Percentiles rank a stretch among this genome's conserved stretches.
phyloP scores from a whole-genome alignment of 2,113 vertebrate species.

The Meles meles region DNA sequence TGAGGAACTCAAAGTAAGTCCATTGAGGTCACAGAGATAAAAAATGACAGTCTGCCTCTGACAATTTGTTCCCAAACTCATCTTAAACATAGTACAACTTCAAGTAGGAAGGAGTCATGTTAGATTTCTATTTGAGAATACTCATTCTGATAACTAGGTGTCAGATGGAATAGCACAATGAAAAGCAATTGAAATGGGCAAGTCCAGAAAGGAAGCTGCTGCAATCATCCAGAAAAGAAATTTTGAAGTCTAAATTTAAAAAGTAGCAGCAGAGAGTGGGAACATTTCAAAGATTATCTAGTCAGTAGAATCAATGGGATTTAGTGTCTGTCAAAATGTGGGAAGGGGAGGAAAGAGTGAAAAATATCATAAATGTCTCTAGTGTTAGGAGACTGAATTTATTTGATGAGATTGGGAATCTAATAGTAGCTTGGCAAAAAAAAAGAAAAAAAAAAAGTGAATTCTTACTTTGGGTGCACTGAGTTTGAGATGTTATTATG shows the following conservation, averaged over 20 bases:
- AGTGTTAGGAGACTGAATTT: neutral
- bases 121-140: neutral
- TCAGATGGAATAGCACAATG: neutral
- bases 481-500: neutral
- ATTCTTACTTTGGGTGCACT: neutral
- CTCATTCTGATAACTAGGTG: neutral
- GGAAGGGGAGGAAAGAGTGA: neutral
- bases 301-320: neutral
- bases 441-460: neutral
- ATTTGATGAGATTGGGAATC: neutral
- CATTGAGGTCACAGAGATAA: neutral
- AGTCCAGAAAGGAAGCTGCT: neutral
- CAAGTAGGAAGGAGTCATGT: neutral
- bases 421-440: neutral
- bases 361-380: neutral
- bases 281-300: neutral
- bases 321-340: neutral
- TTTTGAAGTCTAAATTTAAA: neutral
- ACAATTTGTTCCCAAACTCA: neutral
- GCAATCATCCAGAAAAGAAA: neutral
- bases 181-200: neutral
- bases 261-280: neutral
- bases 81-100: neutral
- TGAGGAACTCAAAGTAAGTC: neutral
- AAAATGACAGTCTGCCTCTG: neutral